Conservation (phyloP, 2,113 vertebrate genomes). For the Oncorhynchus keta region DNA sequence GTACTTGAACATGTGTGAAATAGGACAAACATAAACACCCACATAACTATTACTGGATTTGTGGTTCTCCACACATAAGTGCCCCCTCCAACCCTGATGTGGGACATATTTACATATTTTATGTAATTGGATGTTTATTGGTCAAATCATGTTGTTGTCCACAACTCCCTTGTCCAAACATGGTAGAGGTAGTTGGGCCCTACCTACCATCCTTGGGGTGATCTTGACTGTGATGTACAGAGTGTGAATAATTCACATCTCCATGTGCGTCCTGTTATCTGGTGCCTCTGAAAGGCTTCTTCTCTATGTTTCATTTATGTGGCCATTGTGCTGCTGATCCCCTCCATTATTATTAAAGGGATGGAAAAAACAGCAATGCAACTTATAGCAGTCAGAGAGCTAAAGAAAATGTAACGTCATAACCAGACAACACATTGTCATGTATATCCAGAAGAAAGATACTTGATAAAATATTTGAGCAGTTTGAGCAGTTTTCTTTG, state of each 20-base stretch:
- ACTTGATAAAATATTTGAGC: neutral
- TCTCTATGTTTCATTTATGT: constrained; percentile 76
- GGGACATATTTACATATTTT: too few relatives aligned
- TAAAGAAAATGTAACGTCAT: too few relatives aligned
- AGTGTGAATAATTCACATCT: constrained; percentile 46
- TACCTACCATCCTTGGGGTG: neutral
- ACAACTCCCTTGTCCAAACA: neutral
- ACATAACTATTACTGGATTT: too few relatives aligned
- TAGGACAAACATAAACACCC: too few relatives aligned
- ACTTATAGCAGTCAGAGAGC: neutral
- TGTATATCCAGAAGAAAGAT: neutral
- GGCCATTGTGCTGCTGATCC: constrained; percentile 50
- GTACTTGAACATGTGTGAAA: too few relatives aligned
- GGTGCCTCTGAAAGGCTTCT: neutral
- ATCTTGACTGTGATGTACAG: constrained; percentile 5
- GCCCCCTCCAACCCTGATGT: neutral
- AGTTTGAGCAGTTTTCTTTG: neutral
- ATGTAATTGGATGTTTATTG: neutral
- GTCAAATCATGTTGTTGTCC: neutral
- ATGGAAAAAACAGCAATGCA: constrained; percentile 4
- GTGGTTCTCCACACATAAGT: neutral
- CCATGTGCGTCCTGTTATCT: constrained; percentile 1
- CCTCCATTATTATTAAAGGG: constrained; percentile 79
- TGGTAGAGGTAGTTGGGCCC: neutral
- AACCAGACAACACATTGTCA: neutral